A percentile compares a stretch with the other conserved stretches of the same genome.
These are phyloP conservation scores for Catocala fraxini DNA, from an alignment of 2,888 invertebrate genomes.

Conservation along the genomic window DNA sequence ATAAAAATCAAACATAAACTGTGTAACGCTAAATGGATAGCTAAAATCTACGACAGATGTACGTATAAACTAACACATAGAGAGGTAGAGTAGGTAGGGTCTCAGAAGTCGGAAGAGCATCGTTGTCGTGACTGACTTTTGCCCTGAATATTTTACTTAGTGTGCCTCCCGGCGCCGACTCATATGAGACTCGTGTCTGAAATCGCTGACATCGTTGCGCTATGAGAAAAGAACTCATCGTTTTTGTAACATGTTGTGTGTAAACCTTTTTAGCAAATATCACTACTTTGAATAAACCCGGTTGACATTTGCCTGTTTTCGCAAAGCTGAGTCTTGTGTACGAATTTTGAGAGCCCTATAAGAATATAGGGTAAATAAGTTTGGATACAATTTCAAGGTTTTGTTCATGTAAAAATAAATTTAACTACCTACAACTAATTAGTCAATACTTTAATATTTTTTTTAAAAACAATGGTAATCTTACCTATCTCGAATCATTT, in stretches of 20 bases:
- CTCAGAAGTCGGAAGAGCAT: constrained; percentile 64
- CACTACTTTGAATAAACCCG: constrained; percentile 20
- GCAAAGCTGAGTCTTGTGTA: constrained; percentile 5
- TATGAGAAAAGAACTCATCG: constrained; percentile 46
- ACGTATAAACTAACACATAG: constrained; percentile 36
- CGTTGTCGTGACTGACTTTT: constrained; percentile 83
- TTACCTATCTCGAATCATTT: no score
- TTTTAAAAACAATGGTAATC: no score
- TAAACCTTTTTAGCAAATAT: constrained; percentile 35
- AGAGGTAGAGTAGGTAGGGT: constrained; percentile 51
- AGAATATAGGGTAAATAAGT: constrained; percentile 28
- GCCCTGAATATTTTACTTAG: constrained; percentile 82
- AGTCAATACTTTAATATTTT: no score
- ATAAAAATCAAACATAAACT: no score
- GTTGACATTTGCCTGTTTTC: constrained; percentile 8
- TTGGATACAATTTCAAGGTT: constrained; percentile 3
- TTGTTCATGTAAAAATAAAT: no score
- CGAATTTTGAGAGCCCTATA: constrained; percentile 3
- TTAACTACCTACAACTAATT: no score
- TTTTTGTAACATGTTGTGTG: constrained; percentile 36
- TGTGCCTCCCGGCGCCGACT: constrained; percentile 70
- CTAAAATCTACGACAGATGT: no score
- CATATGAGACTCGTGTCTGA: constrained; percentile 66
- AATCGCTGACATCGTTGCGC: constrained; percentile 55
- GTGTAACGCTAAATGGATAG: no score